phyloP scores from a whole-genome alignment of 2,797 vertebrate species.

The Myotis myotis region DNA sequence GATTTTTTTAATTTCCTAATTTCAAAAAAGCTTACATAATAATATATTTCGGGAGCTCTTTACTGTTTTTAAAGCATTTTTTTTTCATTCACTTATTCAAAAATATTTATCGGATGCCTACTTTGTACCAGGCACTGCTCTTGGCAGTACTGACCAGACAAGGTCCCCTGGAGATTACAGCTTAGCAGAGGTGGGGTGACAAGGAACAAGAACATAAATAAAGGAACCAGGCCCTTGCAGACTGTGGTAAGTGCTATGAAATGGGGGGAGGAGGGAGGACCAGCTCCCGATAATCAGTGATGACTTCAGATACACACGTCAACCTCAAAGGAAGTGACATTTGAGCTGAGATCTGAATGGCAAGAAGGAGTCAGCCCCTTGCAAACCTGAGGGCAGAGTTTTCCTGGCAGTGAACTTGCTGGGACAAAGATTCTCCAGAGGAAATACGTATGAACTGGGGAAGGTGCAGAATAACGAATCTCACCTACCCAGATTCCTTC shows the following conservation, averaged over 20 bases:
- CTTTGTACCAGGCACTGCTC: not conserved
- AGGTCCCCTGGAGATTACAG: not conserved
- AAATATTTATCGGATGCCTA: not conserved
- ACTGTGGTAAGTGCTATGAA: not conserved
- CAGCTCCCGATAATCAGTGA: not conserved
- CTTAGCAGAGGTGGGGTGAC: not conserved
- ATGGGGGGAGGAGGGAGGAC: not conserved
- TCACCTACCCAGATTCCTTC: not conserved
- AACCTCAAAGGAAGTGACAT: slow-evolving; percentile 56
- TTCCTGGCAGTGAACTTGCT: not conserved
- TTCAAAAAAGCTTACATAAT: not conserved
- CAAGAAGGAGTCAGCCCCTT: slow-evolving; percentile 30
- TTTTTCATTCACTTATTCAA: not conserved
- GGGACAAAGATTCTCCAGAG: not conserved
- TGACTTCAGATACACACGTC: not conserved
- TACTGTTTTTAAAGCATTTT: not conserved
- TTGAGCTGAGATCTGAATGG: slow-evolving; percentile 45
- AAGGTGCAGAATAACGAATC: not conserved
- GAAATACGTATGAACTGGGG: not conserved
- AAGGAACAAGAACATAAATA: slow-evolving; percentile 19
- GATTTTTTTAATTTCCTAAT: not conserved
- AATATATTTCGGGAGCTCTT: not conserved
- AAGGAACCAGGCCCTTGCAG: not conserved
- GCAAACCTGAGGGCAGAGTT: not conserved
- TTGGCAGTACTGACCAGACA: not conserved